Evolutionary conservation across 2,888 invertebrate genomes (phyloP).

Genomic region (Diachrysia chrysitis): DNA sequence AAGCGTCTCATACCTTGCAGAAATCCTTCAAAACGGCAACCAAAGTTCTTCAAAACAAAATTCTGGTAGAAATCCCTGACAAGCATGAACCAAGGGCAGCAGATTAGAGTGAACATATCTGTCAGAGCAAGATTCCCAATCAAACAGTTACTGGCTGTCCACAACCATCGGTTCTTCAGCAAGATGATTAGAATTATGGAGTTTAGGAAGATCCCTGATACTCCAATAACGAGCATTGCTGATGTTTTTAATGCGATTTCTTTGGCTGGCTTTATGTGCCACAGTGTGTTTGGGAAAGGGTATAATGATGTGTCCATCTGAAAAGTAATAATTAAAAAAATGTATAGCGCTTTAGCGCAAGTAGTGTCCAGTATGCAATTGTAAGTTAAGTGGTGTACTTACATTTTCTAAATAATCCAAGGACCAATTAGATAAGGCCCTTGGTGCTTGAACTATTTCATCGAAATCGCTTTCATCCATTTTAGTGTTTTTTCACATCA

Average conservation of each 20-base stretch:
- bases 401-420: constrained; percentile 72
- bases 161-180: constrained; percentile 89
- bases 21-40: constrained; percentile 94
- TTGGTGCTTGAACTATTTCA: constrained; percentile 39
- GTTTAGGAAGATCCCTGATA: constrained; percentile 92
- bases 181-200: constrained; percentile 91
- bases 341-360: neutral
- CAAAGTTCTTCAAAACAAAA: constrained; percentile 92
- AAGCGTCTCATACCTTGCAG: constrained; percentile 92
- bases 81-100: constrained; percentile 94
- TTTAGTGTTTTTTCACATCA: constrained; percentile 7
- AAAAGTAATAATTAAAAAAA: constrained; percentile 44
- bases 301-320: constrained; percentile 81
- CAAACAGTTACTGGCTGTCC: constrained; percentile 92
- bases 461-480: constrained; percentile 58
- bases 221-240: constrained; percentile 89
- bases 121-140: constrained; percentile 93
- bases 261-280: constrained; percentile 89
- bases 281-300: constrained; percentile 91
- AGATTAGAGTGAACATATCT: constrained; percentile 90
- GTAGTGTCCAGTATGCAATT: neutral
- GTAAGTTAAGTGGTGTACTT: constrained; percentile 47
- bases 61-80: constrained; percentile 94
- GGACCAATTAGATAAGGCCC: constrained; percentile 66
- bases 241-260: constrained; percentile 90